Evolutionary conservation across 2,113 vertebrate species (phyloP).

Genomic region (Pedionomus torquatus): DNA sequence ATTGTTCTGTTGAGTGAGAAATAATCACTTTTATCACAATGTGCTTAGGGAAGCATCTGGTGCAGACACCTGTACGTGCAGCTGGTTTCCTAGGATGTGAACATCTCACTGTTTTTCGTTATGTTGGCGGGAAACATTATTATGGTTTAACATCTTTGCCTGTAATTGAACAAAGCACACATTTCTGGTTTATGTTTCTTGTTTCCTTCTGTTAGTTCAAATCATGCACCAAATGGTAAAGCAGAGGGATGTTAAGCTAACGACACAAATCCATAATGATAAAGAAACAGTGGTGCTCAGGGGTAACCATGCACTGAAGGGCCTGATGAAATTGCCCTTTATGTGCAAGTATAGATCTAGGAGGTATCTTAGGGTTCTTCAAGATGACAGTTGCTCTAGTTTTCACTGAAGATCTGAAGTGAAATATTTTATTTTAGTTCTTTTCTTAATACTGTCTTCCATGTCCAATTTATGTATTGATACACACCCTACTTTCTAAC

Average conservation of each 20-base stretch:
- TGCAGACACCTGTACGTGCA: constrained; percentile 63
- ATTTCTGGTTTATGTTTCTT: neutral
- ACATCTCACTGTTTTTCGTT: constrained; percentile 51
- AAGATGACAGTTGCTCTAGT: neutral
- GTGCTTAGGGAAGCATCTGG: constrained; percentile 64
- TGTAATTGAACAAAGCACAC: constrained; percentile 16
- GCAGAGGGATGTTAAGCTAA: neutral
- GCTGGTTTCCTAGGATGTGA: constrained; percentile 47
- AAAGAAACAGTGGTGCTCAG: neutral
- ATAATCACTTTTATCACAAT: constrained; percentile 61
- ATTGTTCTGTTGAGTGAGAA: constrained; percentile 50
- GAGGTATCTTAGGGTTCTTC: neutral
- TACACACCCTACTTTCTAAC: neutral
- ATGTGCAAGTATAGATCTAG: neutral
- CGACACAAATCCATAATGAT: neutral
- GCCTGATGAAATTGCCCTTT: neutral
- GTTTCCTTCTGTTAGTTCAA: constrained; percentile 14
- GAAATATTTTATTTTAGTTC: neutral
- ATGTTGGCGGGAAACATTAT: neutral
- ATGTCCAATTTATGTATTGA: neutral
- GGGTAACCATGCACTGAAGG: neutral
- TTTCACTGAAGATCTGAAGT: neutral
- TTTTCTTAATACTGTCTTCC: neutral
- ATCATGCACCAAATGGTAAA: neutral
- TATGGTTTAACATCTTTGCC: constrained; percentile 34